These are phyloP conservation scores for Fratercula arctica DNA, from an alignment of 2,797 vertebrate species.

Conservation along the genomic window DNA sequence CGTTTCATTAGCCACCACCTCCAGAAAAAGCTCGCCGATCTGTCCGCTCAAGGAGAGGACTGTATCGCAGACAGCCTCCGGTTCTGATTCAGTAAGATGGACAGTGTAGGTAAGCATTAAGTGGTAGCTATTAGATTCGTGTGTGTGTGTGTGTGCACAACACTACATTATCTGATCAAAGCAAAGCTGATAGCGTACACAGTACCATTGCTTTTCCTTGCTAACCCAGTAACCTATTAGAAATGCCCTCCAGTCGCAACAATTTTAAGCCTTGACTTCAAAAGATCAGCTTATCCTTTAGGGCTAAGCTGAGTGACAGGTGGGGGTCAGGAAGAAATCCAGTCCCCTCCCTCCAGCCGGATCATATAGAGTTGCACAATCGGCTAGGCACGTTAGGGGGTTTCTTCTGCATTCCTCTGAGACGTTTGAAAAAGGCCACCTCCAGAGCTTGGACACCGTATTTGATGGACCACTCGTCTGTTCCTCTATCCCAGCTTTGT, in stretches of 20 bases:
- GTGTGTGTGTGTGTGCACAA: background rate
- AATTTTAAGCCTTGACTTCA: slow-evolving; percentile 54
- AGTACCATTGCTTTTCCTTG: background rate
- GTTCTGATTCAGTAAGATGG: background rate
- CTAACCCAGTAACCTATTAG: slow-evolving; percentile 32
- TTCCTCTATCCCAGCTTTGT: background rate
- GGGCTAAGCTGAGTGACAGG: background rate
- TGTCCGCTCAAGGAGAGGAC: background rate
- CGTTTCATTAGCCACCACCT: background rate
- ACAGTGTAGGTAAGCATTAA: background rate
- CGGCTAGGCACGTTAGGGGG: background rate
- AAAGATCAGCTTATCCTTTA: slow-evolving; percentile 26
- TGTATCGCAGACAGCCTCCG: background rate
- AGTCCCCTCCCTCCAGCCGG: background rate
- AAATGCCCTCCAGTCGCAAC: slow-evolving; percentile 39
- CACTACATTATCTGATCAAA: slow-evolving; percentile 8
- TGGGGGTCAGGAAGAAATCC: background rate
- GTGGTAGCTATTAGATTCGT: background rate
- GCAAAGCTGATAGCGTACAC: background rate
- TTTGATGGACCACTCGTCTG: background rate
- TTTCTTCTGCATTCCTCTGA: background rate
- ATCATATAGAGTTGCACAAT: background rate
- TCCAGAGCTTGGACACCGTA: background rate
- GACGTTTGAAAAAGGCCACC: background rate
- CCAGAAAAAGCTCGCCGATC: background rate